Conservation (phyloP, 2,888 invertebrate species). For the Allolobophora icterica region DNA sequence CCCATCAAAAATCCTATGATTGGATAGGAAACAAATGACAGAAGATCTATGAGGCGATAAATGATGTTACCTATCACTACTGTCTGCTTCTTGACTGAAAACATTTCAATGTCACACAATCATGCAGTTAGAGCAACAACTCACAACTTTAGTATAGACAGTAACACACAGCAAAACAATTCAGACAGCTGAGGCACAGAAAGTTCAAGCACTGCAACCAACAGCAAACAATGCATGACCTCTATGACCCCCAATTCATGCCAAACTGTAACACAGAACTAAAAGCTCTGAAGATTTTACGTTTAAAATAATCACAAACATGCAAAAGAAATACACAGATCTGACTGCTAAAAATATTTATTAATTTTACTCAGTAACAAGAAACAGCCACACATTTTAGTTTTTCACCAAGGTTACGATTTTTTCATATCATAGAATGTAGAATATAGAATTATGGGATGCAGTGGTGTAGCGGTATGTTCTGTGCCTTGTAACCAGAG, state of each 20-base stretch:
- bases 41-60: background rate
- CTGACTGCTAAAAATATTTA: background rate
- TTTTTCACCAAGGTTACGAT: background rate
- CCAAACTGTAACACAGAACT: background rate
- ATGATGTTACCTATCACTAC: background rate
- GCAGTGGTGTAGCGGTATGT: too few relatives aligned
- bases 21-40: background rate
- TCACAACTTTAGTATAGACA: background rate
- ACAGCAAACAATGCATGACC: background rate
- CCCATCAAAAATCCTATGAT: background rate
- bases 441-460: too few relatives aligned
- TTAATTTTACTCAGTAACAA: background rate
- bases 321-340: constrained; percentile 5
- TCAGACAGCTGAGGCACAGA: background rate
- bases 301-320: background rate
- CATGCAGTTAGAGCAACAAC: constrained; percentile 9
- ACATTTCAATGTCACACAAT: background rate
- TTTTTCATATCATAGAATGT: background rate
- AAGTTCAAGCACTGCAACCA: background rate
- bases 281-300: background rate
- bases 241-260: background rate
- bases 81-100: constrained; percentile 2
- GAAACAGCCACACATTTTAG: background rate
- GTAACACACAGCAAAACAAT: background rate
- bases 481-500: too few relatives aligned